Evolutionary conservation across 2,888 invertebrate genomes (phyloP).

Genomic region (Leucozona laternaria): DNA sequence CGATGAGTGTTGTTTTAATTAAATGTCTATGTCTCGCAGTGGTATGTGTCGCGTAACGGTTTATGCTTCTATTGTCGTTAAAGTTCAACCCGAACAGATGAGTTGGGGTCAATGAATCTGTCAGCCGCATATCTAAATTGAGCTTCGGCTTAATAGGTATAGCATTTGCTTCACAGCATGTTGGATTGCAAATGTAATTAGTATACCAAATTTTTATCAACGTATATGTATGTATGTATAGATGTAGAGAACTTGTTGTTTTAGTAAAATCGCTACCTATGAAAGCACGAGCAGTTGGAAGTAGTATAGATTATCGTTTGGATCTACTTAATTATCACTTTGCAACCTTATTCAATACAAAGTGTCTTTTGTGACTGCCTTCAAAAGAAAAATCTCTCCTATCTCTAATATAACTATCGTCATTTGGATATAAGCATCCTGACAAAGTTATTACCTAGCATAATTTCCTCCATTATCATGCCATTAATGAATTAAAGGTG

Average conservation of each 20-base stretch:
- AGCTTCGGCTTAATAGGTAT: constrained; percentile 37
- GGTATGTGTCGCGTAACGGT: constrained; percentile 60
- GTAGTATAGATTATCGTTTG: too few relatives aligned
- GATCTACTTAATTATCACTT: too few relatives aligned
- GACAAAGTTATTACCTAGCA: too few relatives aligned
- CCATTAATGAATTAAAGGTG: too few relatives aligned
- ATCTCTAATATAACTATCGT: too few relatives aligned
- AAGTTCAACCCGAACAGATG: constrained; percentile 68
- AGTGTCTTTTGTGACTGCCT: too few relatives aligned
- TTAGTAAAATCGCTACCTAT: neutral
- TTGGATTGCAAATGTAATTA: constrained; percentile 63
- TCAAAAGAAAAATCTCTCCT: too few relatives aligned
- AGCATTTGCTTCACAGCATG: constrained; percentile 42
- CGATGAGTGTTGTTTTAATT: constrained; percentile 35
- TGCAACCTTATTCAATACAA: too few relatives aligned
- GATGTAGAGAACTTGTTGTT: neutral
- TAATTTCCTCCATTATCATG: too few relatives aligned
- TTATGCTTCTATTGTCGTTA: constrained; percentile 36
- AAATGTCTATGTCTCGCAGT: constrained; percentile 50
- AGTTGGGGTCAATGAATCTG: constrained; percentile 66
- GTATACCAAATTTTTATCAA: neutral
- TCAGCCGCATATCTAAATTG: constrained; percentile 9
- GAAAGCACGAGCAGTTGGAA: too few relatives aligned
- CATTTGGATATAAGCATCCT: too few relatives aligned
- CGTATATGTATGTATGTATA: constrained; percentile 45